These are phyloP conservation scores for Platichthys flesus DNA, from an alignment of 2,113 vertebrate species.

Conservation along the genomic window DNA sequence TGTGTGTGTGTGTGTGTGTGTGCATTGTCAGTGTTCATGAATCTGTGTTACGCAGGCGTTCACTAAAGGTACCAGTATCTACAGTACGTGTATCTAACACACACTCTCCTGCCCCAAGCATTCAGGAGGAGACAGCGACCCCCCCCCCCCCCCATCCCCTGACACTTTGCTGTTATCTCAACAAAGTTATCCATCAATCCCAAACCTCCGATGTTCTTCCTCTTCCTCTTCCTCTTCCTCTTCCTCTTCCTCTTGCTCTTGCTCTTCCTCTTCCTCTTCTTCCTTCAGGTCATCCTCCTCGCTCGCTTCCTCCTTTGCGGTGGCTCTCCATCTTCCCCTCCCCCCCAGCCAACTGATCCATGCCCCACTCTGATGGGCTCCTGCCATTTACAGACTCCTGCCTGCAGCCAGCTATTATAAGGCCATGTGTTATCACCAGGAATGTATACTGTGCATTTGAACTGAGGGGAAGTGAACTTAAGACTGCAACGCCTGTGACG, in stretches of 20 bases:
- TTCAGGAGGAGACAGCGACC: conserved; percentile 35
- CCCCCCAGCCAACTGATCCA: conserved; percentile 36
- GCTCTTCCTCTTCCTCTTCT: not conserved
- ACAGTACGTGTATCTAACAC: conserved; percentile 10
- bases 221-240: not conserved
- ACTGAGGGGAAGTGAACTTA: conserved; percentile 14
- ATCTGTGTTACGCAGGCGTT: conserved; percentile 2
- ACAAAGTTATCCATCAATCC: conserved; percentile 61
- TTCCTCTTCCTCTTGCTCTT: conserved; percentile 12
- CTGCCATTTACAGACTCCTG: conserved; percentile 22
- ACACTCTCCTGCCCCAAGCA: conserved; percentile 13
- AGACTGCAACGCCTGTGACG: not conserved
- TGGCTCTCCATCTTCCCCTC: conserved; percentile 22
- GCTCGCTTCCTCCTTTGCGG: conserved; percentile 12
- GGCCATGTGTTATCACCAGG: conserved; percentile 45
- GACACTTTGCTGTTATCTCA: conserved; percentile 65
- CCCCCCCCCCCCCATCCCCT: conserved; percentile 16
- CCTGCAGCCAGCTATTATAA: conserved; percentile 34
- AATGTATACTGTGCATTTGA: conserved; percentile 5
- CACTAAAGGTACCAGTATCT: conserved; percentile 2
- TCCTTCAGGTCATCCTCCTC: conserved; percentile 53
- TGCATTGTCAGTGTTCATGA: not conserved
- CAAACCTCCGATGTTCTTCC: conserved; percentile 30
- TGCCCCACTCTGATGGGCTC: conserved; percentile 23
- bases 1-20: not conserved